Percentiles rank a stretch among this genome's conserved stretches.
Conservation (phyloP, 2,888 invertebrate genomes). For the Caenorhabditis sp. region DNA sequence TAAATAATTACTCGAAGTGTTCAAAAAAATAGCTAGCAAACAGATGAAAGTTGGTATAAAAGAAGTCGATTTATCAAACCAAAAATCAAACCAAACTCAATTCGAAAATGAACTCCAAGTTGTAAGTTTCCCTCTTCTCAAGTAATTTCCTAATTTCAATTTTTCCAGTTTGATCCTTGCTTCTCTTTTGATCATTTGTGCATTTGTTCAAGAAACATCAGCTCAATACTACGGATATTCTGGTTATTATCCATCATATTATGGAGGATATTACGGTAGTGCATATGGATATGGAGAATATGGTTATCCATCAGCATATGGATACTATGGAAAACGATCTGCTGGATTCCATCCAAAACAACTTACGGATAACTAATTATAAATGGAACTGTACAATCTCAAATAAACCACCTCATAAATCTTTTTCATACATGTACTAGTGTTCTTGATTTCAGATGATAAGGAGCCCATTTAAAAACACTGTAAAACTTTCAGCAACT, state of each 20-base stretch:
- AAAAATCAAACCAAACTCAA: not conserved
- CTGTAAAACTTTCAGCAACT: too few species aligned
- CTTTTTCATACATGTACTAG: too few species aligned
- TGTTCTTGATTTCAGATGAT: too few species aligned
- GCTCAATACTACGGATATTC: not conserved
- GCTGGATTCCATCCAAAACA: conserved; percentile 28
- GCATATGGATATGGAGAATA: conserved; percentile 1
- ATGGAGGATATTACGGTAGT: not conserved
- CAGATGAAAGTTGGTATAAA: too few species aligned
- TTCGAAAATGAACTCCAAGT: not conserved
- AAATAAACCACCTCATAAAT: too few species aligned
- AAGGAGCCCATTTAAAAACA: too few species aligned
- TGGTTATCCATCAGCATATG: conserved; percentile 33
- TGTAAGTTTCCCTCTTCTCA: not conserved
- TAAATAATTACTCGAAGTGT: too few species aligned
- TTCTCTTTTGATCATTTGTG: not conserved
- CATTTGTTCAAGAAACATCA: conserved; percentile 4
- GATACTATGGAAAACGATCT: conserved; percentile 42
- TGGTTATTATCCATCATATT: not conserved
- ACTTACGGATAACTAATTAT: not conserved
- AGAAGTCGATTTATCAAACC: too few species aligned
- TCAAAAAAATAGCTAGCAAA: too few species aligned
- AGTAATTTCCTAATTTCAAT: not conserved
- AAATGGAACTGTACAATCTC: too few species aligned
- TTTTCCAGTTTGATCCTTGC: not conserved